Percentiles rank a stretch among this genome's conserved stretches.
Conservation (phyloP, 2,888 invertebrate genomes). For the Nephrotoma flavescens region DNA sequence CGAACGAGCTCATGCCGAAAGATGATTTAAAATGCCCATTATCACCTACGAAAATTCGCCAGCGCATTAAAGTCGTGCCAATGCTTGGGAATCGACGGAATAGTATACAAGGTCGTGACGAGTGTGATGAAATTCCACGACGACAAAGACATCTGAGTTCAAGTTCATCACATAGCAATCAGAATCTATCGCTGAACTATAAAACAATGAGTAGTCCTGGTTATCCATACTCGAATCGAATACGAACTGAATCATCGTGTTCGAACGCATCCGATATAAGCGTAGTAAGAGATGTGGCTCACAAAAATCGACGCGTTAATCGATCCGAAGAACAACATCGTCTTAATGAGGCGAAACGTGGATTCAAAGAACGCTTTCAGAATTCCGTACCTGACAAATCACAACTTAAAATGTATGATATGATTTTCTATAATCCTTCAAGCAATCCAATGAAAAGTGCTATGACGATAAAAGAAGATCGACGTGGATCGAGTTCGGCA, state of each 20-base stretch:
- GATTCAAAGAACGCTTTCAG: constrained; percentile 37
- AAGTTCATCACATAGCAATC: constrained; percentile 9
- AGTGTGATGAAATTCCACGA: constrained; percentile 16
- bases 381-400: constrained; percentile 43
- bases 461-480: constrained; percentile 25
- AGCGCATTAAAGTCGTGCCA: constrained; percentile 53
- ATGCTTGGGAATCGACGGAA: constrained; percentile 50
- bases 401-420: constrained; percentile 76
- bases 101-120: constrained; percentile 34
- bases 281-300: background rate
- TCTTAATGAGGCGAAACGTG: constrained; percentile 37
- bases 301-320: background rate
- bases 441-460: constrained; percentile 53
- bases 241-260: constrained; percentile 30
- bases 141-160: constrained; percentile 24
- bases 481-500: constrained; percentile 5
- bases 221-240: constrained; percentile 18
- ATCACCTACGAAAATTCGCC: constrained; percentile 45
- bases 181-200: background rate
- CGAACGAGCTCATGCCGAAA: background rate
- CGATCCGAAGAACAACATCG: constrained; percentile 35
- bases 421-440: constrained; percentile 80
- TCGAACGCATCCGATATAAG: constrained; percentile 24
- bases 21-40: constrained; percentile 9
- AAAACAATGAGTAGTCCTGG: constrained; percentile 10